Evolutionary conservation across 2,797 vertebrate genomes (phyloP).

Genomic region (Thalassophryne amazonica): DNA sequence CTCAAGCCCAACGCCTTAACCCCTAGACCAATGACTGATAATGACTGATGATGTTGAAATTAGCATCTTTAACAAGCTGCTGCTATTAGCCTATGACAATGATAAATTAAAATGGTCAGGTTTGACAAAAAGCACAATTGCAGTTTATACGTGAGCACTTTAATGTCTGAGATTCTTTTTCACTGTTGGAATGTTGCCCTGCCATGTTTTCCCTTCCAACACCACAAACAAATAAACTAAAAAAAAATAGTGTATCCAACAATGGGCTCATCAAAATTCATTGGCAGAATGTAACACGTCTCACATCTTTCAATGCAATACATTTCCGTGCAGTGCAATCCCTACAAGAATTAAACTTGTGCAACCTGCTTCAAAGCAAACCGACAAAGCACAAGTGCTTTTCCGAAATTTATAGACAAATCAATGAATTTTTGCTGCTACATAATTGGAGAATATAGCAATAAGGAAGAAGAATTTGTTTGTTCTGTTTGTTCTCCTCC

Average conservation of each 20-base stretch:
- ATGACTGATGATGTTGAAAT: no score
- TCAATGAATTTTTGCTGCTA: neutral
- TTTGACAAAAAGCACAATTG: neutral
- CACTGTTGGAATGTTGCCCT: neutral
- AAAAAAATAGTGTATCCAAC: neutral
- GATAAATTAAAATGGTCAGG: neutral
- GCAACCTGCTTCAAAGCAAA: neutral
- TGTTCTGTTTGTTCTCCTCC: no score
- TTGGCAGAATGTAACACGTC: neutral
- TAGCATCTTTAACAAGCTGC: neutral
- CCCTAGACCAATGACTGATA: no score
- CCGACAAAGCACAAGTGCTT: constrained; percentile 12
- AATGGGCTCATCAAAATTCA: neutral
- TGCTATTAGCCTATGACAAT: neutral
- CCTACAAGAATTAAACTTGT: neutral
- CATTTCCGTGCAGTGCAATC: neutral
- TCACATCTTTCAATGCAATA: neutral
- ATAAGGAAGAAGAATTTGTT: neutral
- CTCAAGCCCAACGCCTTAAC: no score
- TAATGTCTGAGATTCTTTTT: neutral
- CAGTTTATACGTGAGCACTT: neutral
- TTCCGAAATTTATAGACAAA: neutral
- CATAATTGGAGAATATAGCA: neutral
- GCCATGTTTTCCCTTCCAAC: neutral
- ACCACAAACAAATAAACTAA: no score